Evolutionary conservation across 2,113 vertebrate species (phyloP).

Genomic region (Todiramphus saurophagus): DNA sequence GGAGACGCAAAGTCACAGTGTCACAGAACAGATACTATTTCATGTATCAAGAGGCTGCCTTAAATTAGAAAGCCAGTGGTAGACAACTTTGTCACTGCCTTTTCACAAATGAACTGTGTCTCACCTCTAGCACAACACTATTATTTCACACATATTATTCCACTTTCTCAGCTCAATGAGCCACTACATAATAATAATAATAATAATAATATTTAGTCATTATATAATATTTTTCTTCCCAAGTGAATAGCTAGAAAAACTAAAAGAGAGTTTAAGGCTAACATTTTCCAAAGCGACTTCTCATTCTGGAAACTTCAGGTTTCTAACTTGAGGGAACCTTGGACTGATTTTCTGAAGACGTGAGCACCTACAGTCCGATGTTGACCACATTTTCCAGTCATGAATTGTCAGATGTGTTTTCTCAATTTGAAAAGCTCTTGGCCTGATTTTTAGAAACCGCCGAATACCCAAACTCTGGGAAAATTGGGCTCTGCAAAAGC

Average conservation of each 20-base stretch:
- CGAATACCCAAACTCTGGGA: background rate
- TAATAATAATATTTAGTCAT: constrained; percentile 19
- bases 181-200: background rate
- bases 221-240: constrained; percentile 7
- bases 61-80: background rate
- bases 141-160: background rate
- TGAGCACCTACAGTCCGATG: constrained; percentile 36
- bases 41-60: background rate
- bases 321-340: constrained; percentile 29
- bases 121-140: background rate
- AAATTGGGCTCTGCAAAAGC: background rate
- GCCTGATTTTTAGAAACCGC: constrained; percentile 10
- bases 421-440: constrained; percentile 8
- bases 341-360: constrained; percentile 45
- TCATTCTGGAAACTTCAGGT: constrained; percentile 27
- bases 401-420: constrained; percentile 49
- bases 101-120: background rate
- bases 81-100: background rate
- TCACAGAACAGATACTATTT: background rate
- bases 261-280: constrained; percentile 13
- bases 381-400: constrained; percentile 53
- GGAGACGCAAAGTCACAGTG: background rate
- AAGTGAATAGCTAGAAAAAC: background rate
- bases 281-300: constrained; percentile 39
- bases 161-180: background rate